phyloP scores from a whole-genome alignment of 2,888 invertebrate genomes.

The Meandrusa payeni region DNA sequence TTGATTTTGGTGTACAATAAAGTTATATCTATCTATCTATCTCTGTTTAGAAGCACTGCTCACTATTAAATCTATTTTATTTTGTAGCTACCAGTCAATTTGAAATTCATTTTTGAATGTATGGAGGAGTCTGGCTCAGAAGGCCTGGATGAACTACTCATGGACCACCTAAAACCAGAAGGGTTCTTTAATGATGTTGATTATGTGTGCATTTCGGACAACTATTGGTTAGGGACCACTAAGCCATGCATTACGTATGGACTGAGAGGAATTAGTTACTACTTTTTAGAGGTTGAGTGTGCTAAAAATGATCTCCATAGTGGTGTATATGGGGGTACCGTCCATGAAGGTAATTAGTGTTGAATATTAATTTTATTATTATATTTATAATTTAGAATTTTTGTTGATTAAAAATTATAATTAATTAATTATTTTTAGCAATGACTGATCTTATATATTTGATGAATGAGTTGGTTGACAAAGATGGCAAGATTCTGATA shows the following conservation, averaged over 20 bases:
- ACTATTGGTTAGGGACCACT: constrained; percentile 98
- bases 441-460: constrained; percentile 95
- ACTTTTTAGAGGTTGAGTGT: constrained; percentile 92
- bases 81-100: constrained; percentile 84
- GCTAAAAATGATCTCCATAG: constrained; percentile 96
- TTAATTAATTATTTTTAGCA: constrained; percentile 69
- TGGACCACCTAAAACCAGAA: constrained; percentile 75
- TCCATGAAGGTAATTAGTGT: constrained; percentile 82
- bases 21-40: too few species aligned
- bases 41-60: too few species aligned
- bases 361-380: too few species aligned
- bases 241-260: constrained; percentile 99
- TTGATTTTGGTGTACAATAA: too few species aligned
- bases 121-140: constrained; percentile 99
- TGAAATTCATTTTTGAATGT: constrained; percentile 96
- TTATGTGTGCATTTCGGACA: constrained; percentile 98
- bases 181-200: constrained; percentile 92
- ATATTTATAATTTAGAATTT: too few species aligned
- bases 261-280: constrained; percentile 95
- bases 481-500: constrained; percentile 91
- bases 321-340: constrained; percentile 96
- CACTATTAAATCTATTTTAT: too few species aligned
- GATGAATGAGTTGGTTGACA: constrained; percentile 91
- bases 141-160: constrained; percentile 94
- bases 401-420: too few species aligned